Evolutionary conservation across 2,888 invertebrate genomes (phyloP), one percentile per base, ranked within the genome.

Genomic region (Adelognathus sp.): DNA sequence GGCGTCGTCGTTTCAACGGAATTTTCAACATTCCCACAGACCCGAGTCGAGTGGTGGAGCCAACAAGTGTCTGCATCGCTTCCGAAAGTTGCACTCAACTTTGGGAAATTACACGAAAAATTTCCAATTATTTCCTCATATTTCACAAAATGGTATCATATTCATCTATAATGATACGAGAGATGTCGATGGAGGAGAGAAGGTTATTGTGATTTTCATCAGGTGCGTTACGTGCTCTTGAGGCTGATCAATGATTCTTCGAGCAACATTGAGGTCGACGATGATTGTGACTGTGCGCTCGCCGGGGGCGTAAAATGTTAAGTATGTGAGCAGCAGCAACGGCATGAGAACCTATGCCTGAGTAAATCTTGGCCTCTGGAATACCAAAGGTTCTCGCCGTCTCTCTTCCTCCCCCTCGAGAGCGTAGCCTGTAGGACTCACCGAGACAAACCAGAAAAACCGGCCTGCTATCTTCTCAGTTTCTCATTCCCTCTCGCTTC

Each of bases 391-490:
- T 69, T 70, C 36, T 44, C 29, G 14, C 46, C 18, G 6, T 1
- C 14, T 29, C 63, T 29, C 21, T 21, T 18, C 14, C 29, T n/a
- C 24, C 14, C 64, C 24, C 64, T 66, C 52, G 36, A 52, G 52
- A 9, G 18, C 11, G 14, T 60, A 54, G 76, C 81, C 85, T 84
- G 79, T 82, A 81, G 82, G 85, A 81, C 81, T 77, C 81, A 76
- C 81, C 80, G 83, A 84, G 82, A 82, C 85, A 86, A 90, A 90
- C 90, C 90, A 90, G 90, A 89, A 90, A 90, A 90, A 90, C 90
- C 90, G 89, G 90, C 88, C 88, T 82, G 80, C 69, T 82, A 81
- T 83, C 81, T 83, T 82, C 82, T 79, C 76, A 73, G 79, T 81
- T 80, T 71, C 82, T 79, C 76, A 73, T 77, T 81, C 81, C 69